Base-by-base conservation (phyloP, 1,140 invertebrate genomes). In the Matsumurasca onukii region DNA sequence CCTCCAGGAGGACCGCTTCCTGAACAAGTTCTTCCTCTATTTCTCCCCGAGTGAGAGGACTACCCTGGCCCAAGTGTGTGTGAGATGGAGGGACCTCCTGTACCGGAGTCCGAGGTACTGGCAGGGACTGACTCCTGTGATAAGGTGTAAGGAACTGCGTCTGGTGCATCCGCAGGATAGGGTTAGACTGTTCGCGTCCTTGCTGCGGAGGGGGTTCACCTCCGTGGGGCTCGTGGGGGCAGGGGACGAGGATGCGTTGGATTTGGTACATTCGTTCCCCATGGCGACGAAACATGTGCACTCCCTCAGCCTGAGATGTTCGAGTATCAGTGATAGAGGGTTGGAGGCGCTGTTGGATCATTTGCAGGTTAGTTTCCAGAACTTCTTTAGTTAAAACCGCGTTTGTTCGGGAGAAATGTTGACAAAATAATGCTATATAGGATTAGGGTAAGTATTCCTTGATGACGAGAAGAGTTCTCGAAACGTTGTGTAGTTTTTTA, bases 331-430 rank as follows among this genome's bases (percentile, higher is more conserved):
- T 2, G 94, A 97, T 82, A 84, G 90, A 74, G 94, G 93, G 1
- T 80, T 97, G 69, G 93, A 97, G 80, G 86, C 89, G 12, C 82
- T 97, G 17, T 80, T 95, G 66, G 92, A 95, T 81, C 91, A 94
- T 80, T 81, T 92, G 55, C 89, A 92, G 86, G 91, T 91, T 77
- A 82, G 81, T 77, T 25, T 31, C n/a, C n/a, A n/a, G n/a, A n/a
- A n/a, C n/a, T n/a, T n/a, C n/a, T n/a, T n/a, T n/a, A n/a, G n/a
- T n/a, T n/a, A n/a, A n/a, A n/a, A n/a, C n/a, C n/a, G n/a, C n/a
- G n/a, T n/a, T n/a, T n/a, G n/a, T n/a, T n/a, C n/a, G n/a, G n/a
- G n/a, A n/a, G n/a, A n/a, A n/a, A n/a, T n/a, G n/a, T n/a, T n/a
- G n/a, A n/a, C n/a, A n/a, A n/a, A n/a, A n/a, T n/a, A n/a, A n/a